Percentiles rank a stretch among this genome's conserved stretches.
Conservation (phyloP, 2,113 vertebrate genomes). For the Amphiprion percula region DNA sequence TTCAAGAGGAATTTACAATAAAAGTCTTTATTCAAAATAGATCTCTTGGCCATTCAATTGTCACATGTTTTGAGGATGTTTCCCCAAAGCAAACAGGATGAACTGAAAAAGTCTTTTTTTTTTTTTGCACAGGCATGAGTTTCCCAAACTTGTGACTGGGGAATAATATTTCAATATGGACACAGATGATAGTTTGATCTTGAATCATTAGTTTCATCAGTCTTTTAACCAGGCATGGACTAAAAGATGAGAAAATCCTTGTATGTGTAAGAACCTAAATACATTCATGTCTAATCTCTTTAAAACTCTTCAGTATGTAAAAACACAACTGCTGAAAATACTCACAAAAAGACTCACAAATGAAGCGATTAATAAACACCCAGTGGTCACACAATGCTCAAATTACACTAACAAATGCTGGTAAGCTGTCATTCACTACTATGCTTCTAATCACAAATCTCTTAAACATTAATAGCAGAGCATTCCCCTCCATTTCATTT, state of each 20-base stretch:
- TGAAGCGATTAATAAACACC: conserved; percentile 64
- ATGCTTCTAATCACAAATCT: conserved; percentile 12
- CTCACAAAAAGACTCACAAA: conserved; percentile 46
- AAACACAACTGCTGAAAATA: conserved; percentile 25
- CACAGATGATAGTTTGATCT: conserved; percentile 7
- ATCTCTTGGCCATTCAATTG: conserved; percentile 36
- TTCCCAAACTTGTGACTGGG: not conserved
- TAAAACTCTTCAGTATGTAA: conserved; percentile 45
- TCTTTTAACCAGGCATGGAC: conserved; percentile 54
- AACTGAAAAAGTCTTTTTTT: conserved; percentile 5
- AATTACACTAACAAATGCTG: conserved; percentile 47
- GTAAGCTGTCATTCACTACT: conserved; percentile 40
- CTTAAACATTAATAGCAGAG: conserved; percentile 31
- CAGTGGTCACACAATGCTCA: conserved; percentile 77
- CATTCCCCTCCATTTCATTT: conserved; percentile 50
- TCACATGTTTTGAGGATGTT: conserved; percentile 27
- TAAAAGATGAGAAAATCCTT: conserved; percentile 15
- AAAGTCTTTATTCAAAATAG: conserved; percentile 44
- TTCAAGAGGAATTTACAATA: conserved; percentile 24
- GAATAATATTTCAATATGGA: conserved; percentile 13
- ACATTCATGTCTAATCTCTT: conserved; percentile 60
- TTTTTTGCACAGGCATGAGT: no score
- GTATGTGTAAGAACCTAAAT: conserved; percentile 28
- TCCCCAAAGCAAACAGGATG: conserved; percentile 32
- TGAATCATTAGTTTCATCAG: conserved; percentile 13